These are phyloP conservation scores for Acrobasis consociella DNA, from an alignment of 2,888 invertebrate species.

Conservation along the genomic window DNA sequence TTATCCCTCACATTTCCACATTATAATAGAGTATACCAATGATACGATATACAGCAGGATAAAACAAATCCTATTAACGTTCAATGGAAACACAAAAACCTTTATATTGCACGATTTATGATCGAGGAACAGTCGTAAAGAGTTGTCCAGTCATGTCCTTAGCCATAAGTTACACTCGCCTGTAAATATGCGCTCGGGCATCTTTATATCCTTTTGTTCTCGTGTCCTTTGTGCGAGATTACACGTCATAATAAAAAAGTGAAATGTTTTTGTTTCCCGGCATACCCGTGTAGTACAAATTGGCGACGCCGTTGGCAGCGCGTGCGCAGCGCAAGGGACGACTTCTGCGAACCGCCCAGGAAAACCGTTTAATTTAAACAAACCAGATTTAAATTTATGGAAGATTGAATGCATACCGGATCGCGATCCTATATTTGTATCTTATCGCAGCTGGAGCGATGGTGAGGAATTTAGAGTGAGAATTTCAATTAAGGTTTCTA, in stretches of 20 bases:
- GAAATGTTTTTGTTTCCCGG: slow-evolving; percentile 6
- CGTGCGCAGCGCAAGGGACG: slow-evolving; percentile 12
- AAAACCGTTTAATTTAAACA: slow-evolving; percentile 49
- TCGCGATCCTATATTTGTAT: neutral
- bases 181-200: slow-evolving; percentile 5
- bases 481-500: neutral
- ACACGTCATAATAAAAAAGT: slow-evolving; percentile 4
- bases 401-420: slow-evolving; percentile 14
- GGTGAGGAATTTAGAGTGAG: neutral
- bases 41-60: neutral
- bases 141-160: neutral
- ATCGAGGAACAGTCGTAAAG: slow-evolving; percentile 11
- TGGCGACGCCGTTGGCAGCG: slow-evolving; percentile 11
- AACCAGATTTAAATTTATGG: slow-evolving; percentile 39
- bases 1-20: too few species aligned
- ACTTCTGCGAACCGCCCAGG: slow-evolving; percentile 52
- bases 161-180: neutral
- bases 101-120: neutral
- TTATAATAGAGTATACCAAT: too few species aligned
- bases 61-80: slow-evolving; percentile 1
- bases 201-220: slow-evolving; percentile 14
- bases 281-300: slow-evolving; percentile 14
- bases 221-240: slow-evolving; percentile 5
- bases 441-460: neutral
- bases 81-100: neutral